A percentile compares a stretch with the other conserved stretches of the same genome.
Evolutionary conservation across 1,140 invertebrate species (phyloP).

Genomic region (Arctopsyche grandis): DNA sequence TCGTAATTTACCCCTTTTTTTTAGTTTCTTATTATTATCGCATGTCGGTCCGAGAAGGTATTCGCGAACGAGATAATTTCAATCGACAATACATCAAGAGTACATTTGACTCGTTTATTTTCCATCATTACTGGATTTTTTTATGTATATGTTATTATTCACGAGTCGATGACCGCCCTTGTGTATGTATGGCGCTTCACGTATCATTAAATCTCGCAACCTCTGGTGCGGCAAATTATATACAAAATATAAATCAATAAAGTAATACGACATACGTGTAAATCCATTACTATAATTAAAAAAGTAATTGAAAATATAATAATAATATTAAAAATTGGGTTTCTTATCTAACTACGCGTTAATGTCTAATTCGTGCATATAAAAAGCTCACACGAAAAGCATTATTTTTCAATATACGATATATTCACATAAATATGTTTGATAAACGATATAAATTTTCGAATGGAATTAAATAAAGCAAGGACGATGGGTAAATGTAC

Average conservation of each 20-base stretch:
- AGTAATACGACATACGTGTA: not conserved
- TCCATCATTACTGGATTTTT: not conserved
- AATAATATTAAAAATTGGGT: no score
- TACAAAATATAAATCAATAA: not conserved
- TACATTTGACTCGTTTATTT: not conserved
- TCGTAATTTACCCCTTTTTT: not conserved
- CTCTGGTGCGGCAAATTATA: not conserved
- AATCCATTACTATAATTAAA: no score
- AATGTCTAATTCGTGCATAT: no score
- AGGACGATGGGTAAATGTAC: no score
- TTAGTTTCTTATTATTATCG: no score
- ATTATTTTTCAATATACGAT: no score
- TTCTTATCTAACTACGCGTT: no score
- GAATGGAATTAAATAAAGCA: no score
- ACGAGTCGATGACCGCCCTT: not conserved
- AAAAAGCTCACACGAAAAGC: no score
- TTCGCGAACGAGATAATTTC: not conserved
- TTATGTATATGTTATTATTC: not conserved
- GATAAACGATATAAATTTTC: no score
- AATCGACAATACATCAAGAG: constrained; percentile 3
- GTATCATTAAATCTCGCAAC: not conserved
- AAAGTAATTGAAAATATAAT: no score
- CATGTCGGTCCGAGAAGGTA: not conserved
- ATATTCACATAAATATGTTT: no score
- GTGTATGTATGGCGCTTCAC: not conserved